Base-by-base conservation (phyloP, 2,797 vertebrate genomes). In the Catamblyrhynchus diadema region DNA sequence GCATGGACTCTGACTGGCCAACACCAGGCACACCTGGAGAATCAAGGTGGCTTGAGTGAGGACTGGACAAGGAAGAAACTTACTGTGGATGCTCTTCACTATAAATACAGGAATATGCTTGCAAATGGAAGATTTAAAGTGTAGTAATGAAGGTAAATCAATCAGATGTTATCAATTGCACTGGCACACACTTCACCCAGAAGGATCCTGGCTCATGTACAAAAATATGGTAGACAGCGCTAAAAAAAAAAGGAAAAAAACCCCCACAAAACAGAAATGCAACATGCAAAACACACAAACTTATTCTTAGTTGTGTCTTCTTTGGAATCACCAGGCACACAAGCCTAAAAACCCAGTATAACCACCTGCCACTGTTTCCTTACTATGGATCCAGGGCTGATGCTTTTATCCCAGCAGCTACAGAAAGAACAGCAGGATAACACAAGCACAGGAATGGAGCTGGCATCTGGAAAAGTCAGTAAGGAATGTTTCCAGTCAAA, bases 401-500 rank as follows among this genome's bases (percentile, higher is more conserved):
- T 64, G 56, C 5, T 61, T 87, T 44, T 74, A 96, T 86, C 79
- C 37, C 50, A 57, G 70, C 24, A 53, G 60, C 79, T 78, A 56
- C 92, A 93, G 95, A 97, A 95, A 45, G 89, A 95, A 90, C 12
- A 35, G 66, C 56, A 85, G 44, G n/a, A 80, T 42, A 56, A 45
- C 6, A 18, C 28, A 66, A 91, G 72, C 73, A 82, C 56, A 81
- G 45, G 86, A 93, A 95, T 66, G 82, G 82, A 95, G 66, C 3
- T 19, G 62, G 75, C 88, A 66, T 27, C 39, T 75, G 87, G 67
- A 93, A 96, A 61, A 90, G 84, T 41, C 79, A 66, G 65, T 56
- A 93, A 96, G 75, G 93, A 97, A 39, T 3, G 16, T 87, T 97
- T 97, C 91, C 96, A 96, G 66, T 71, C 69, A 85, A 95, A 92